Conservation (phyloP, 2,888 invertebrate genomes). For the Baccha elongata region DNA sequence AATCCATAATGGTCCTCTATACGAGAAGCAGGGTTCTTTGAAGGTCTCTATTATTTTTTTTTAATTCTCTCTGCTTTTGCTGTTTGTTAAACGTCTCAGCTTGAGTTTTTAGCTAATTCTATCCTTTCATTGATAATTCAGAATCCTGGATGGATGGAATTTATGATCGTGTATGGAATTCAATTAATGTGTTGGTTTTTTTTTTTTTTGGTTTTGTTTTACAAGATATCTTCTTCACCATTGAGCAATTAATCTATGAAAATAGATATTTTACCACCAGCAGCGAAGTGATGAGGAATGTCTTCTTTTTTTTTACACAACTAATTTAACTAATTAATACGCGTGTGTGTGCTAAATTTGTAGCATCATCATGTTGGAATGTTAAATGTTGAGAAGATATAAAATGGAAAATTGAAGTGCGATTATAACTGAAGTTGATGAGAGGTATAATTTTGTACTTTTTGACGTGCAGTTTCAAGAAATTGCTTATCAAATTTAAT, state of each 20-base stretch:
- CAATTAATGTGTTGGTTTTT: slow-evolving; percentile 40
- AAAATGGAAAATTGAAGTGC: too few species aligned
- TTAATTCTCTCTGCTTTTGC: slow-evolving; percentile 4
- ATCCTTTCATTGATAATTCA: slow-evolving; percentile 65
- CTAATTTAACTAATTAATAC: slow-evolving; percentile 68
- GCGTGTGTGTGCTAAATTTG: slow-evolving; percentile 58
- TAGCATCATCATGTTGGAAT: slow-evolving; percentile 10
- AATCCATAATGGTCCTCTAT: slow-evolving; percentile 51
- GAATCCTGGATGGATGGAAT: slow-evolving; percentile 3
- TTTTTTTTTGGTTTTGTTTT: neutral
- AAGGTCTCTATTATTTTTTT: slow-evolving; percentile 35
- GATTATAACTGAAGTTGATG: too few species aligned
- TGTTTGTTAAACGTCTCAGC: neutral
- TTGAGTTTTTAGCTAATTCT: slow-evolving; percentile 51
- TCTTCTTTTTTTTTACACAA: slow-evolving; percentile 23
- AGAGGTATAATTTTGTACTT: too few species aligned
- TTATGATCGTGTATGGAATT: slow-evolving; percentile 47
- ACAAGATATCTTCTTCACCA: neutral
- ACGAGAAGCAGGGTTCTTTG: slow-evolving; percentile 35
- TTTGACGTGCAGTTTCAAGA: too few species aligned
- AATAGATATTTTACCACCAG: slow-evolving; percentile 62
- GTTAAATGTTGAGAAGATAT: neutral
- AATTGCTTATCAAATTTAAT: too few species aligned
- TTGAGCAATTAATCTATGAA: slow-evolving; percentile 42
- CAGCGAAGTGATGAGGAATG: slow-evolving; percentile 59